phyloP scores from a whole-genome alignment of 2,888 invertebrate genomes.

The Polyommatus icarus region DNA sequence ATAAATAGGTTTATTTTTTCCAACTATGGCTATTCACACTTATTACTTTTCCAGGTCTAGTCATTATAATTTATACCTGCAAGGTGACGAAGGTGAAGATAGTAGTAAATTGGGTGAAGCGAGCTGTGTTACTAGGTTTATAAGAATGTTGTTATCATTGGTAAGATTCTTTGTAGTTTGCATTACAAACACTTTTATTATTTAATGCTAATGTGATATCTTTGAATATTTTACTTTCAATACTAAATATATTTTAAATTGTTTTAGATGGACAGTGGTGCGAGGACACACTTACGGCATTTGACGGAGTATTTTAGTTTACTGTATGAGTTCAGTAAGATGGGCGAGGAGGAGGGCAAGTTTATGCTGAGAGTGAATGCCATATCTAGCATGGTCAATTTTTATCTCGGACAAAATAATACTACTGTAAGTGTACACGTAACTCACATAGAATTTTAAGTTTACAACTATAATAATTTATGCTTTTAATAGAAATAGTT shows the following conservation, averaged over 20 bases:
- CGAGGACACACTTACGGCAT: constrained; percentile 91
- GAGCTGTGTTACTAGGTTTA: constrained; percentile 95
- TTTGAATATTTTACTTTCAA: neutral
- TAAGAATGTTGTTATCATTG: constrained; percentile 91
- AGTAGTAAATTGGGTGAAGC: constrained; percentile 85
- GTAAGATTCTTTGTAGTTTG: constrained; percentile 72
- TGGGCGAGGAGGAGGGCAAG: constrained; percentile 95
- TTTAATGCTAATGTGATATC: neutral
- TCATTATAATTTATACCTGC: constrained; percentile 84
- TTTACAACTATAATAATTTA: no score
- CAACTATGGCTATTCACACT: neutral
- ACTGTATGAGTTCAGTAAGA: constrained; percentile 95
- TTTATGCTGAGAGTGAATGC: constrained; percentile 93
- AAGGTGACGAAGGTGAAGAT: constrained; percentile 78
- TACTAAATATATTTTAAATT: constrained; percentile 4
- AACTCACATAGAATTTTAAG: neutral
- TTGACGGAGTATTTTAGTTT: constrained; percentile 96
- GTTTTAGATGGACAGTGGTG: constrained; percentile 89
- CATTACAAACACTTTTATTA: neutral
- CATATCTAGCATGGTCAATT: constrained; percentile 94
- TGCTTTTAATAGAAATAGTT: no score
- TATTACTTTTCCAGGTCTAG: constrained; percentile 66
- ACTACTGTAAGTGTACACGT: constrained; percentile 50
- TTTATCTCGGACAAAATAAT: constrained; percentile 91
- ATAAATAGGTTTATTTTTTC: no score